Conservation (phyloP, 2,888 invertebrate genomes). For the Didymodactylos carnosus region DNA sequence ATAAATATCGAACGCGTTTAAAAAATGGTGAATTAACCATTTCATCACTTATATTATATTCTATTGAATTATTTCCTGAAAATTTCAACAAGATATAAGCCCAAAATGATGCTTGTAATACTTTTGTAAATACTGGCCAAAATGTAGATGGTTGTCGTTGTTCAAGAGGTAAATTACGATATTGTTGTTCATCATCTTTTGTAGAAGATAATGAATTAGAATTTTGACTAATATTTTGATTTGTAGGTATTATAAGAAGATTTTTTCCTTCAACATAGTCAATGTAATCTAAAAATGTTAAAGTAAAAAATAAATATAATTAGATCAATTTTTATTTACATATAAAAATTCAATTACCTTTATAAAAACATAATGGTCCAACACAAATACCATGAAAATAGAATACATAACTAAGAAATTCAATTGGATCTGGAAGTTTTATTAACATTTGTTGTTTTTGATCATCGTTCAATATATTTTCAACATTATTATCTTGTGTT, state of each 20-base stretch:
- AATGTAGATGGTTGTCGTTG: background rate
- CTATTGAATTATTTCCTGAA: background rate
- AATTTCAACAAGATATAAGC: background rate
- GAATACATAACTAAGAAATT: conserved; percentile 50
- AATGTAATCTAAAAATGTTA: too few species aligned
- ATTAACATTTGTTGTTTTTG: conserved; percentile 25
- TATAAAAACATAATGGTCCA: conserved; percentile 22
- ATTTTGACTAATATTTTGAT: background rate
- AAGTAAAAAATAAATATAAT: too few species aligned
- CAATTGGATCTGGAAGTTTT: conserved; percentile 56
- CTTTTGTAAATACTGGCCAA: background rate
- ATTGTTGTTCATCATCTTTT: background rate
- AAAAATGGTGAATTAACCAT: background rate
- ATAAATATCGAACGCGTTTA: background rate
- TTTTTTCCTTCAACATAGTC: conserved; percentile 21
- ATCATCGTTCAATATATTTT: conserved; percentile 17
- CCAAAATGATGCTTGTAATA: background rate
- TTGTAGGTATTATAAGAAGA: conserved; percentile 3
- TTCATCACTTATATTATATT: background rate
- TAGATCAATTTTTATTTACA: too few species aligned
- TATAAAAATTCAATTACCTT: too few species aligned
- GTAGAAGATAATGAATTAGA: too few species aligned
- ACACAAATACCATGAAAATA: conserved; percentile 23
- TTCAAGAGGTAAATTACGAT: background rate
- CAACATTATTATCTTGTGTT: conserved; percentile 15